These are phyloP conservation scores for Antheraea pernyi DNA, from an alignment of 1,140 invertebrate genomes.

Conservation along the genomic window DNA sequence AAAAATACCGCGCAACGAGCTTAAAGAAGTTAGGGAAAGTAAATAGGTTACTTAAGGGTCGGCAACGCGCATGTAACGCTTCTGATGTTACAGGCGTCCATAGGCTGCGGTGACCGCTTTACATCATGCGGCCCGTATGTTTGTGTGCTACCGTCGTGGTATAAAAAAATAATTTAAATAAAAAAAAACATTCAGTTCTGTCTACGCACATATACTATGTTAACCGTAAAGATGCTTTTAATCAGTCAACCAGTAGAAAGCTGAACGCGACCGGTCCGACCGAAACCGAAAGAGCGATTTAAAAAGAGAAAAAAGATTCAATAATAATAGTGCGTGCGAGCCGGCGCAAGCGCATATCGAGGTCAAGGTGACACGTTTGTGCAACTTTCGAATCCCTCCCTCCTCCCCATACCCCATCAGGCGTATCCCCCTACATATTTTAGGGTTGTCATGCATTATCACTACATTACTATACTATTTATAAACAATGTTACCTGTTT, in stretches of 20 bases:
- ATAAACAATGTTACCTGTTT: too few species aligned
- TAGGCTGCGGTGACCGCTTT: too few species aligned
- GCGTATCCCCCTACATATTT: neutral
- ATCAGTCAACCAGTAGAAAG: conserved; percentile 10
- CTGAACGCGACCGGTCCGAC: neutral
- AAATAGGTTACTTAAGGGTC: too few species aligned
- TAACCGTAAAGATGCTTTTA: neutral
- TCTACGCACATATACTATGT: neutral
- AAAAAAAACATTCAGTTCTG: neutral
- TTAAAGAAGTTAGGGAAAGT: too few species aligned
- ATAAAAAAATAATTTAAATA: too few species aligned
- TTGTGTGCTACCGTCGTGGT: too few species aligned
- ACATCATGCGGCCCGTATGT: too few species aligned
- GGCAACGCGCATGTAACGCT: too few species aligned
- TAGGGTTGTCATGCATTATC: neutral
- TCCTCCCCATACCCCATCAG: conserved; percentile 9
- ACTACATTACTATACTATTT: too few species aligned
- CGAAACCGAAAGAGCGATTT: neutral
- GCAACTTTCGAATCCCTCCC: conserved; percentile 36
- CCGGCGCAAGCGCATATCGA: conserved; percentile 21
- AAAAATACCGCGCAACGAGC: too few species aligned
- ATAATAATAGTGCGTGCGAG: conserved; percentile 10
- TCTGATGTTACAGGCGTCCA: too few species aligned
- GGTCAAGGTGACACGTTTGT: conserved; percentile 37
- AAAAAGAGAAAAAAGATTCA: conserved; percentile 6